Percentiles rank a stretch among this genome's conserved stretches.
Evolutionary conservation across 2,113 vertebrate genomes (phyloP).

Genomic region (Xenotilapia longispinis): DNA sequence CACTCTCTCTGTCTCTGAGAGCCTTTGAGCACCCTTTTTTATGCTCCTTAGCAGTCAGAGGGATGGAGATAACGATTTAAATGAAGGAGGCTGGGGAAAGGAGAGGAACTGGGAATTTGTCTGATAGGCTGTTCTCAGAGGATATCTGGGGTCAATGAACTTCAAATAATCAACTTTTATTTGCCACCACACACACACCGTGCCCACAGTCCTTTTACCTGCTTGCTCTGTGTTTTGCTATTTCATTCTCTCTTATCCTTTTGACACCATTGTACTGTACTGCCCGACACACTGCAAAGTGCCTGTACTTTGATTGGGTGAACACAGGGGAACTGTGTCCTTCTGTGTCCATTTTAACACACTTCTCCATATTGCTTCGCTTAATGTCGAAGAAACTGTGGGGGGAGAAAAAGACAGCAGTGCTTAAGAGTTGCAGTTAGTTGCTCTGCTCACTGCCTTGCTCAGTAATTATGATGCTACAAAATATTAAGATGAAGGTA

Average conservation of each 20-base stretch:
- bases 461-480: not conserved
- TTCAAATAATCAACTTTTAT: constrained; percentile 36
- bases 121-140: constrained; percentile 19
- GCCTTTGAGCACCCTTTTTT: constrained; percentile 34
- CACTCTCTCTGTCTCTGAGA: not conserved
- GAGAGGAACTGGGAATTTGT: constrained; percentile 19
- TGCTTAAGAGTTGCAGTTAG: constrained; percentile 10
- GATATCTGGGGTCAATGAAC: not conserved
- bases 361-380: not conserved
- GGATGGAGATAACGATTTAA: constrained; percentile 42
- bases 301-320: not conserved
- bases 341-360: not conserved
- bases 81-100: constrained; percentile 19
- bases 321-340: not conserved
- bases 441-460: not conserved
- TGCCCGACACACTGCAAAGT: not conserved
- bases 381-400: not conserved
- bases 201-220: not conserved
- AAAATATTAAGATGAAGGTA: not conserved
- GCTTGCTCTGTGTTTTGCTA: not conserved
- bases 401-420: not conserved
- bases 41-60: constrained; percentile 25
- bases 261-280: not conserved
- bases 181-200: not conserved
- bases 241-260: not conserved